These are phyloP conservation scores for Melieria crassipennis DNA, from an alignment of 2,888 invertebrate species.

Conservation along the genomic window DNA sequence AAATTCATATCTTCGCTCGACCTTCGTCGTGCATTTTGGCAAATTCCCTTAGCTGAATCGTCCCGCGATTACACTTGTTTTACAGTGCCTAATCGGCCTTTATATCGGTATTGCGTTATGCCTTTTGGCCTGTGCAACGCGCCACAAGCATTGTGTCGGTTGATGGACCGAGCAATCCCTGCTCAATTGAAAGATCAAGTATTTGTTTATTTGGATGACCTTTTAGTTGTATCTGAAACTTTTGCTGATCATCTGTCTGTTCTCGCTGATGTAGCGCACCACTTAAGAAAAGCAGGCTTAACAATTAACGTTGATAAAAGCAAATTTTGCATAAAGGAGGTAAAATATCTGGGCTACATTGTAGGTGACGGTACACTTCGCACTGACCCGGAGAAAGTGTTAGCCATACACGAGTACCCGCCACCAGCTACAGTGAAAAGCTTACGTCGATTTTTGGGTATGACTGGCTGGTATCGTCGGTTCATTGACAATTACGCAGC, in stretches of 20 bases:
- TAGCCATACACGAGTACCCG: neutral
- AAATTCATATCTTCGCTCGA: constrained; percentile 35
- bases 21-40: constrained; percentile 38
- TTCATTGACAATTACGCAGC: constrained; percentile 9
- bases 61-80: constrained; percentile 29
- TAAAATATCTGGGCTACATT: constrained; percentile 21
- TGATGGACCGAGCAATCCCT: constrained; percentile 26
- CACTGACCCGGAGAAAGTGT: constrained; percentile 23
- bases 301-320: constrained; percentile 15
- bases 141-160: constrained; percentile 2
- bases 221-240: constrained; percentile 1
- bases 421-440: constrained; percentile 4
- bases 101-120: neutral
- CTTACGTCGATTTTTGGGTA: constrained; percentile 16
- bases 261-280: neutral
- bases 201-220: constrained; percentile 10
- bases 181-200: neutral
- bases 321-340: constrained; percentile 12
- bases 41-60: constrained; percentile 30
- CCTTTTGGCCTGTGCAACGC: constrained; percentile 11
- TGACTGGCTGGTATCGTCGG: constrained; percentile 17
- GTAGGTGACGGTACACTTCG: constrained; percentile 23
- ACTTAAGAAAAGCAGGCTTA: constrained; percentile 19
- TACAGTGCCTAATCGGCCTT: neutral
- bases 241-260: neutral